Evolutionary conservation across 1,140 invertebrate species (phyloP).

Genomic region (Gryon sp.): DNA sequence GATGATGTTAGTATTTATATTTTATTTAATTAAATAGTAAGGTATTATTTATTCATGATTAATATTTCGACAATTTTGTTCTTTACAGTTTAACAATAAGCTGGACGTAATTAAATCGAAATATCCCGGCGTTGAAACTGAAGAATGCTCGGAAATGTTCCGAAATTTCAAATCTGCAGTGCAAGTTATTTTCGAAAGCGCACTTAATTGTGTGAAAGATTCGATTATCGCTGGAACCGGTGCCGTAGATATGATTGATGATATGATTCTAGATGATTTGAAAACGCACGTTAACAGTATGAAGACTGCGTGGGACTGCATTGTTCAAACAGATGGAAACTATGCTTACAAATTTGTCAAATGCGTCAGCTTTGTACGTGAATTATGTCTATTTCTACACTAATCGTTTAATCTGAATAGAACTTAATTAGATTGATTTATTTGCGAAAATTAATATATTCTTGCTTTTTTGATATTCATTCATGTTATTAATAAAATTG

Average conservation of each 20-base stretch:
- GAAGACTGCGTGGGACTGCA: not conserved
- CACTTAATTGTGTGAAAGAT: not conserved
- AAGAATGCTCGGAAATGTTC: not conserved
- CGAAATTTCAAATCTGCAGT: not conserved
- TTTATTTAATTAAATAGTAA: too few species aligned
- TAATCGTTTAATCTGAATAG: too few species aligned
- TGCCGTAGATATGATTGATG: not conserved
- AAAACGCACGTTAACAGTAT: not conserved
- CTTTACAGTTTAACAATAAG: not conserved
- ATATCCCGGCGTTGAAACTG: not conserved
- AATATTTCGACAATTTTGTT: too few species aligned
- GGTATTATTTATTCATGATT: too few species aligned
- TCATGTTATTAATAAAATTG: too few species aligned
- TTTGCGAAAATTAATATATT: not conserved
- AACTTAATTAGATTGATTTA: not conserved
- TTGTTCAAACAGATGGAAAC: conserved; percentile 1
- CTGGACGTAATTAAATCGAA: conserved; percentile 1
- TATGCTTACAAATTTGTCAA: conserved; percentile 2
- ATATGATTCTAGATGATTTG: not conserved
- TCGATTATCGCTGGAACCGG: not conserved
- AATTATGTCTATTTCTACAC: too few species aligned
- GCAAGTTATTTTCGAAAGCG: not conserved
- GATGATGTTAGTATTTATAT: too few species aligned
- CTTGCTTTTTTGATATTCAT: too few species aligned
- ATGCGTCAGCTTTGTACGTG: conserved; percentile 1